Evolutionary conservation across 1,140 invertebrate species (phyloP).

Genomic region (Elymnias hypermnestra): DNA sequence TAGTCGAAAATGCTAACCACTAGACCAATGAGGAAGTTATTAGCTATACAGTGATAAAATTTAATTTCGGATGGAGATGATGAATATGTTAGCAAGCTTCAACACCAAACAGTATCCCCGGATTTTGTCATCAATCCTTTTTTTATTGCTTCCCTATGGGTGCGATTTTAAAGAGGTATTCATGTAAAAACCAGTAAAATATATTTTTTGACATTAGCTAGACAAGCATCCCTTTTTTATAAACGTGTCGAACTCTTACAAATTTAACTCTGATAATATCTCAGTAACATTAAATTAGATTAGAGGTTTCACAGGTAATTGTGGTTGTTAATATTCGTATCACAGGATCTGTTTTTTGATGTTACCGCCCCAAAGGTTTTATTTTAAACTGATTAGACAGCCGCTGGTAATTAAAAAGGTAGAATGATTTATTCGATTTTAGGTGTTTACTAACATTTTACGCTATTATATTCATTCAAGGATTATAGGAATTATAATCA

Average conservation of each 20-base stretch:
- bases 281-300: slow-evolving; percentile 49
- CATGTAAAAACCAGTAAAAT: no score
- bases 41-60: no score
- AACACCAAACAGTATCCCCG: no score
- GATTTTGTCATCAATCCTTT: no score
- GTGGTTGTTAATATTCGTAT: slow-evolving; percentile 56
- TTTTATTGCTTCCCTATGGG: no score
- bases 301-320: slow-evolving; percentile 34
- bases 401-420: background rate
- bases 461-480: background rate
- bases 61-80: no score
- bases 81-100: no score
- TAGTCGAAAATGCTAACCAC: no score
- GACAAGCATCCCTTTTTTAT: background rate
- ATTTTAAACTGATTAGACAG: slow-evolving; percentile 11
- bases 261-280: slow-evolving; percentile 2
- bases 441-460: background rate
- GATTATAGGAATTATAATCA: no score
- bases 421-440: background rate
- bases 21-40: no score
- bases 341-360: slow-evolving; percentile 33
- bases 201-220: no score
- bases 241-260: background rate
- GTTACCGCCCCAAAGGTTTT: slow-evolving; percentile 31
- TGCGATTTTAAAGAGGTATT: no score